phyloP scores from a whole-genome alignment of 2,888 invertebrate species.

The Rotaria sp. region DNA sequence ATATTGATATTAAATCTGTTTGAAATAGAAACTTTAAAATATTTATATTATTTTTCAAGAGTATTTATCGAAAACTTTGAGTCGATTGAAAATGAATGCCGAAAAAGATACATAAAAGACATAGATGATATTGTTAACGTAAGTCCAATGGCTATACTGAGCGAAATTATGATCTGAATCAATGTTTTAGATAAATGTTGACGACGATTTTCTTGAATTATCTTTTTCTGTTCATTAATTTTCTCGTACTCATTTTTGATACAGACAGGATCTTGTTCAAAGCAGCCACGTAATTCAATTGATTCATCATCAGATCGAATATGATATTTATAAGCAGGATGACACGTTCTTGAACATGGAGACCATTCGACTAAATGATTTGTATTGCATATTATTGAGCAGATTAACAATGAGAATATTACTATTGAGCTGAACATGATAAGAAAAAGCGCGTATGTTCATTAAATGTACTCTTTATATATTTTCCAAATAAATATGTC shows the following conservation, averaged over 20 bases:
- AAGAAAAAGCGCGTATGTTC: background rate
- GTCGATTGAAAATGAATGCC: background rate
- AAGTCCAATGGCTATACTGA: background rate
- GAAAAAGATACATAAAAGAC: background rate
- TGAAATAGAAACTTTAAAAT: too few relatives aligned
- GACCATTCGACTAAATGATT: background rate
- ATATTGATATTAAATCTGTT: too few relatives aligned
- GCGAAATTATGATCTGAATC: background rate
- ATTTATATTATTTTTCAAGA: background rate
- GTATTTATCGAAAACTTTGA: background rate
- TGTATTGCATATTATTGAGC: background rate
- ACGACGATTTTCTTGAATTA: background rate
- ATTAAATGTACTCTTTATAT: too few relatives aligned
- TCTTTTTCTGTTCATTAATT: background rate
- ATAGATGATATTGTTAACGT: background rate
- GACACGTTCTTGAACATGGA: background rate
- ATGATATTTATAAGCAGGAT: background rate
- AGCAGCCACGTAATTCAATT: background rate
- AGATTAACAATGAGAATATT: background rate
- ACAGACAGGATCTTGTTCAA: background rate
- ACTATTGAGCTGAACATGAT: background rate
- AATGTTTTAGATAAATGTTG: background rate
- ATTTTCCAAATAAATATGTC: too few relatives aligned
- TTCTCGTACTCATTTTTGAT: background rate
- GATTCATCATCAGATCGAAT: background rate